Conservation (phyloP, 2,888 invertebrate species). For the Thymelicus acteon region DNA sequence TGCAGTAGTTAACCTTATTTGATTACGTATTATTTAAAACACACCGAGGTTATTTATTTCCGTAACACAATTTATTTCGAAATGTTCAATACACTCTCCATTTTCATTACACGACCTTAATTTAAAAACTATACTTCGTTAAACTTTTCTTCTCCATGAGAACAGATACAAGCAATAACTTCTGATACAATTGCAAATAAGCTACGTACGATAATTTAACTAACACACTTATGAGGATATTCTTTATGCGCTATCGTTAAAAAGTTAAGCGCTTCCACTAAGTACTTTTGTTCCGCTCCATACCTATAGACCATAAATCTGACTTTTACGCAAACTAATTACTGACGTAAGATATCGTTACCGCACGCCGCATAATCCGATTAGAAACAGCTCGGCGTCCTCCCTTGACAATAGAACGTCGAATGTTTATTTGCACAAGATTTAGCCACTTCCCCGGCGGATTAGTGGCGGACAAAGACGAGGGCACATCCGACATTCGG, state of each 20-base stretch:
- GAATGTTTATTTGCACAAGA: constrained; percentile 84
- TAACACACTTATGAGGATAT: constrained; percentile 1
- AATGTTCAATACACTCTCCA: too few relatives aligned
- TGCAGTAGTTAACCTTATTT: too few relatives aligned
- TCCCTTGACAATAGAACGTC: constrained; percentile 75
- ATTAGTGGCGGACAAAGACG: constrained; percentile 75
- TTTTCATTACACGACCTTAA: too few relatives aligned
- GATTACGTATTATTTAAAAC: too few relatives aligned
- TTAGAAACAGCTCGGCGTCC: constrained; percentile 69
- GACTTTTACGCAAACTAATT: constrained; percentile 66
- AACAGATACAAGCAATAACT: too few relatives aligned
- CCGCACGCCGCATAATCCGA: constrained; percentile 77
- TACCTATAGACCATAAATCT: constrained; percentile 55
- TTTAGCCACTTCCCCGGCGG: constrained; percentile 83
- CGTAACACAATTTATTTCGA: too few relatives aligned
- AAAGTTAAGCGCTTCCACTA: constrained; percentile 11
- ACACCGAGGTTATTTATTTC: too few relatives aligned
- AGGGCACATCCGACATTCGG: constrained; percentile 59
- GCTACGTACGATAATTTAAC: background rate
- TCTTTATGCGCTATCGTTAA: constrained; percentile 2
- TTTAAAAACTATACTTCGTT: too few relatives aligned
- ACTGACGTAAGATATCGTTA: constrained; percentile 63
- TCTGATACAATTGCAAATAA: background rate
- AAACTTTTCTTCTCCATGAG: too few relatives aligned
- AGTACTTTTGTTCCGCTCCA: constrained; percentile 42